phyloP scores from a whole-genome alignment of 2,888 invertebrate genomes.

The Phasia obesa region DNA sequence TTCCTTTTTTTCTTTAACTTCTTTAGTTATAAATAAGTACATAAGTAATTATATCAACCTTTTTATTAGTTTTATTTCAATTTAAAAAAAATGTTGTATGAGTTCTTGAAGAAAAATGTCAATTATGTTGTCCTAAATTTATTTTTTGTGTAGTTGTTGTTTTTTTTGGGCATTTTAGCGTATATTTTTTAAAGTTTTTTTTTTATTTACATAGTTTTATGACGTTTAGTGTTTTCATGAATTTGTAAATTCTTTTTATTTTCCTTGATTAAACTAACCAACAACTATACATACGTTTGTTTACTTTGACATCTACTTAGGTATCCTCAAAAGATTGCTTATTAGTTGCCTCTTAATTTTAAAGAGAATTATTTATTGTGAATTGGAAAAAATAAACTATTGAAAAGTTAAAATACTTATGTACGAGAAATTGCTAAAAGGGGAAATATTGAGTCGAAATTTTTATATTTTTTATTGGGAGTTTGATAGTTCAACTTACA shows the following conservation, averaged over 20 bases:
- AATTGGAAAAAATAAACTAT: too few species aligned
- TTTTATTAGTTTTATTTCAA: conserved; percentile 53
- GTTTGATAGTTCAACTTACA: too few species aligned
- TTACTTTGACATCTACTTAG: conserved; percentile 67
- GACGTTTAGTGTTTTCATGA: conserved; percentile 73
- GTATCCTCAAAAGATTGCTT: conserved; percentile 69
- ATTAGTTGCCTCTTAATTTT: conserved; percentile 64
- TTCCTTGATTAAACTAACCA: conserved; percentile 52
- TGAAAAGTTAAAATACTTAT: background rate
- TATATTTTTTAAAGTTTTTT: conserved; percentile 67
- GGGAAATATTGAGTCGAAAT: too few species aligned
- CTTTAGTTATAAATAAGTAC: conserved; percentile 68
- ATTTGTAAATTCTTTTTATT: conserved; percentile 31
- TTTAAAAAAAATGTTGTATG: conserved; percentile 10
- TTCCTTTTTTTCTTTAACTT: too few species aligned
- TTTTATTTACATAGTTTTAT: conserved; percentile 76
- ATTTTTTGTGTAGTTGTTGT: conserved; percentile 8
- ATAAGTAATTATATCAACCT: conserved; percentile 73
- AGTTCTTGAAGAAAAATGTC: conserved; percentile 42
- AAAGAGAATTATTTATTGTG: conserved; percentile 30
- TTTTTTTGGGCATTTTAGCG: conserved; percentile 61
- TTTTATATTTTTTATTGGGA: too few species aligned
- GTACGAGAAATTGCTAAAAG: too few species aligned
- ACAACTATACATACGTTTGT: conserved; percentile 52
- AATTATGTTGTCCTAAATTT: conserved; percentile 32